phyloP scores from a whole-genome alignment of 2,888 invertebrate species.

The Halictus ligatus region DNA sequence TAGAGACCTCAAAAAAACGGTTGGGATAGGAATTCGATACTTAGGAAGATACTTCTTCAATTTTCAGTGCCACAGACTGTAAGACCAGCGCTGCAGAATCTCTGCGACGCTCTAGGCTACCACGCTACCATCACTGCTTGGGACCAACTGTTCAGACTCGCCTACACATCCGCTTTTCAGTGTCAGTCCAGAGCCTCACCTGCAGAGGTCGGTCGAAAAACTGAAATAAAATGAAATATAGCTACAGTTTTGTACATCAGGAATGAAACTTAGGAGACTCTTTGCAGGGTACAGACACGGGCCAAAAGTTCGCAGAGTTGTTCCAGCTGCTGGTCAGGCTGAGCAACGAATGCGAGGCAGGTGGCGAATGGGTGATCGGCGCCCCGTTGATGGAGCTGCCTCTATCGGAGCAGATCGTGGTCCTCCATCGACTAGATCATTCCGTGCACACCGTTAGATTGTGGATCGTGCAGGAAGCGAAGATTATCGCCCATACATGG shows the following conservation, averaged over 20 bases:
- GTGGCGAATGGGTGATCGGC: constrained; percentile 89
- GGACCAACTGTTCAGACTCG: constrained; percentile 89
- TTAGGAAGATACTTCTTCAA: constrained; percentile 79
- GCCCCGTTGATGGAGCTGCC: constrained; percentile 91
- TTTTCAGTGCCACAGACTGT: constrained; percentile 88
- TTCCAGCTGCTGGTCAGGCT: constrained; percentile 89
- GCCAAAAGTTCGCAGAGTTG: constrained; percentile 88
- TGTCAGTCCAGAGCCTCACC: constrained; percentile 74
- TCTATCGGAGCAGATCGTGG: constrained; percentile 93
- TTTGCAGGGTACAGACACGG: constrained; percentile 86
- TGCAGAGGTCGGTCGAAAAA: constrained; percentile 69
- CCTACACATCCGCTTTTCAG: constrained; percentile 85
- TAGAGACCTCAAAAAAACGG: constrained; percentile 35
- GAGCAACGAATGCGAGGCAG: constrained; percentile 91
- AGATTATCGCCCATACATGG: constrained; percentile 90
- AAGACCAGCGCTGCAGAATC: constrained; percentile 89
- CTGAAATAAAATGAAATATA: not conserved
- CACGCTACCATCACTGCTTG: constrained; percentile 92
- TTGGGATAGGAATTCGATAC: not conserved
- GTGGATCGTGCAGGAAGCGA: constrained; percentile 91
- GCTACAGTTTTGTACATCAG: not conserved
- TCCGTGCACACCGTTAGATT: constrained; percentile 92
- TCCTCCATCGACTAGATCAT: constrained; percentile 91
- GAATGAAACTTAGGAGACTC: not conserved
- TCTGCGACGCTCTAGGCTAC: constrained; percentile 91